Base-by-base conservation (phyloP, 2,888 invertebrate genomes). In the Dynastes grantii region DNA sequence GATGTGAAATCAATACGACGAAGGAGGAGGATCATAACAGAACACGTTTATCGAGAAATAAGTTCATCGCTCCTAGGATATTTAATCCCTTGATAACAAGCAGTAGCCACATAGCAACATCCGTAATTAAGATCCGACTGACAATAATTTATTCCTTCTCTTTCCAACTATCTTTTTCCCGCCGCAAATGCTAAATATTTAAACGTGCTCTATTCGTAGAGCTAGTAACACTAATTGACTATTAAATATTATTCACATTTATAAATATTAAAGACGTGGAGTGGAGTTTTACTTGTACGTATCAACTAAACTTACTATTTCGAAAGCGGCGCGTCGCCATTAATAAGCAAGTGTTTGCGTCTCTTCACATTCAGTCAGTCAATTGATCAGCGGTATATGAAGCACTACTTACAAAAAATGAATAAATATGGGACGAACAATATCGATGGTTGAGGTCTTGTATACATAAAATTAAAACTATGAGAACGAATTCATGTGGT, bases 31-130 rank as follows among this genome's bases (percentile, higher is more conserved):
- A 61, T 71, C 61, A 71, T 80, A 81, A 80, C 79, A 80, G 80
- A 82, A 82, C 82, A 82, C 80, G 82, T 82, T 82, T 82, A 81
- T 81, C 82, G 81, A 81, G 82, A 82, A 82, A 81, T 81, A 82
- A 81, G 82, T 82, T 82, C 82, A 82, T 82, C 82, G 82, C 80
- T 80, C 82, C 76, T 77, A 45, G 22, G 77, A 71, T 77, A 77
- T 77, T 77, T 77, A 77, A 77, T 77, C 77, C 77, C 71, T 71
- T 77, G 77, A 77, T 77, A 77, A 77, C 77, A 77, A 77, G 77
- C 77, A 63, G 77, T 77, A 77, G 77, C 77, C 71, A 77, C 77
- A 58, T 63, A 58, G 77, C 71, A 77, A 77, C 77, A 77, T 77
- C 70, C 77, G 77, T 77, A 77, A 77, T 77, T 77, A 77, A 77